Evolutionary conservation across 1,140 invertebrate genomes (phyloP).

Genomic region (Meteorus sp.): DNA sequence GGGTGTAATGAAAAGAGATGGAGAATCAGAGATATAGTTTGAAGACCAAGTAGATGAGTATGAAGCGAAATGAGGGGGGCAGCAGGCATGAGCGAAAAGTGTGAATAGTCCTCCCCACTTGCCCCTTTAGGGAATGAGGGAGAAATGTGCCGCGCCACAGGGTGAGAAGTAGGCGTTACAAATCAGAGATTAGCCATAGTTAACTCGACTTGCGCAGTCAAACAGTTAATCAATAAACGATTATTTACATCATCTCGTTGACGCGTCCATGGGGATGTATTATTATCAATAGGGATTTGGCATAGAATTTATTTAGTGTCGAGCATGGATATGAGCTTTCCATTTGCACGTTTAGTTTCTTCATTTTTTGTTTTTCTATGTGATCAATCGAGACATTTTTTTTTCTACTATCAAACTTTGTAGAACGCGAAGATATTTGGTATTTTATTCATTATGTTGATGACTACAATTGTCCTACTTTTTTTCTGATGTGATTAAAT

Average conservation of each 20-base stretch:
- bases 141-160: slow-evolving; percentile 13
- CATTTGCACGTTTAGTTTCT: too few species aligned
- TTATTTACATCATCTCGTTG: slow-evolving; percentile 51
- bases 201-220: slow-evolving; percentile 60
- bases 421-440: too few species aligned
- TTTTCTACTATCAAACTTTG: too few species aligned
- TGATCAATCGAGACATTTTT: too few species aligned
- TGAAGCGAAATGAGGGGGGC: slow-evolving; percentile 25
- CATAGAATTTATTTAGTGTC: too few species aligned
- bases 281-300: too few species aligned
- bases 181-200: slow-evolving; percentile 61
- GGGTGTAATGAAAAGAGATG: slow-evolving; percentile 26
- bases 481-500: too few species aligned
- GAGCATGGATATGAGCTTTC: too few species aligned
- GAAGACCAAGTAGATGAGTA: too few species aligned
- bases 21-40: neutral
- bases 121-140: slow-evolving; percentile 13
- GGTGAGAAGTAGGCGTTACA: slow-evolving; percentile 51
- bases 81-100: slow-evolving; percentile 23
- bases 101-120: slow-evolving; percentile 18
- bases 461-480: too few species aligned
- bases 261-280: neutral
- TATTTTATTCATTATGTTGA: too few species aligned
- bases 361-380: too few species aligned
- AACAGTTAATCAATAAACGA: slow-evolving; percentile 61